Conservation (phyloP, 2,113 vertebrate species). For the Mionectes macconnelli region DNA sequence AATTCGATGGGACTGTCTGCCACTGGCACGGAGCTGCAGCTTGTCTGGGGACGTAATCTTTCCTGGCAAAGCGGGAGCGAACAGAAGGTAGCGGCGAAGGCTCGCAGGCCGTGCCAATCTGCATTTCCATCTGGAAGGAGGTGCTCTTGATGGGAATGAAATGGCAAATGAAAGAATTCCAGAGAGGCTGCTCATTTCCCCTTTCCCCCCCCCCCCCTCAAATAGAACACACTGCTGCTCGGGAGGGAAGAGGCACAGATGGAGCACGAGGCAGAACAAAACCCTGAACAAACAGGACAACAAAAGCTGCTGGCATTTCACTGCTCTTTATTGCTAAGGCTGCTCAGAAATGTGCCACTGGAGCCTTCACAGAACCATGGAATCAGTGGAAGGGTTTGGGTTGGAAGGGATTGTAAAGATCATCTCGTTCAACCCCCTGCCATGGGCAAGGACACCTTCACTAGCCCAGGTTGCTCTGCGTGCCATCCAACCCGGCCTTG, state of each 20-base stretch:
- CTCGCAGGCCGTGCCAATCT: conserved; percentile 10
- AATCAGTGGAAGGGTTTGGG: not conserved
- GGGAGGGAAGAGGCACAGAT: not conserved
- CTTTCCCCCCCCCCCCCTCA: not conserved
- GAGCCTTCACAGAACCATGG: not conserved
- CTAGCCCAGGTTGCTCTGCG: not conserved
- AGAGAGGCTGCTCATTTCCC: not conserved
- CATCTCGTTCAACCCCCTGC: not conserved
- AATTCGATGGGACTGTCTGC: conserved; percentile 45
- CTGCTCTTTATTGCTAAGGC: not conserved
- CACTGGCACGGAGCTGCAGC: conserved; percentile 3
- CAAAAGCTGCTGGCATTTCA: not conserved
- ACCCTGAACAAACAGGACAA: not conserved
- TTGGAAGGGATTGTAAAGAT: not conserved
- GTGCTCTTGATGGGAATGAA: not conserved
- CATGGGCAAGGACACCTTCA: not conserved
- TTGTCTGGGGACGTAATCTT: conserved; percentile 6
- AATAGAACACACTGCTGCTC: not conserved
- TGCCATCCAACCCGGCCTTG: not conserved
- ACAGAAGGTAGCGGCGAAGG: conserved; percentile 52
- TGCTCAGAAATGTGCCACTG: rapidly evolving
- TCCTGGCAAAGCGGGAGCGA: conserved; percentile 50
- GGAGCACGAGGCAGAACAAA: not conserved
- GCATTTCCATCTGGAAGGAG: conserved; percentile 58
- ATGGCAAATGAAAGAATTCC: conserved; percentile 16